Conservation (phyloP, 2,888 invertebrate species). For the Cylindroiulus punctatus region DNA sequence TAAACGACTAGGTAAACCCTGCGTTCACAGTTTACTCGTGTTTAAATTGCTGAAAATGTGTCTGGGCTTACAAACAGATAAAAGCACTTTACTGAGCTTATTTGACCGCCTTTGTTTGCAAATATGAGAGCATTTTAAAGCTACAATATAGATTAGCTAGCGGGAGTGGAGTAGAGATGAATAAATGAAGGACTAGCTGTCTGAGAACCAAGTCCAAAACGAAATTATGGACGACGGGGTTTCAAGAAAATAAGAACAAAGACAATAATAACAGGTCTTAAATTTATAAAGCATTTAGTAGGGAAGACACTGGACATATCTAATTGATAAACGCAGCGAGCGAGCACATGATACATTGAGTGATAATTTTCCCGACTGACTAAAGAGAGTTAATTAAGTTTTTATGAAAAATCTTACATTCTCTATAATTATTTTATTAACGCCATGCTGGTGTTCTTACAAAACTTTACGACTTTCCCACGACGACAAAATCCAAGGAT, state of each 20-base stretch:
- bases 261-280: not conserved
- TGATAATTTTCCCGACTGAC: not conserved
- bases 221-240: not conserved
- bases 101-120: not conserved
- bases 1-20: not conserved
- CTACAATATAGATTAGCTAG: not conserved
- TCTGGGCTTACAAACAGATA: not conserved
- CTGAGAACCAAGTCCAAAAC: not conserved
- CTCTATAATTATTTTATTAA: too few species aligned
- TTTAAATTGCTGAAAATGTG: conserved; percentile 10
- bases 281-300: not conserved
- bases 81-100: not conserved
- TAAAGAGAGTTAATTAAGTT: too few species aligned
- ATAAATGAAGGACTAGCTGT: not conserved
- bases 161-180: not conserved
- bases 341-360: too few species aligned
- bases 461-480: not conserved
- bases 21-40: not conserved
- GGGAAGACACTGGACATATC: not conserved
- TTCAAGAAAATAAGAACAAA: not conserved
- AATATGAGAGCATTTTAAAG: not conserved
- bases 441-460: not conserved
- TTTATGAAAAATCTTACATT: too few species aligned
- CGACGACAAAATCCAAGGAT: not conserved
- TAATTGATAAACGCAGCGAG: not conserved